Percentiles rank a stretch among this genome's conserved stretches.
Conservation (phyloP, 1,140 invertebrate species). For the Tachypleus tridentatus region DNA sequence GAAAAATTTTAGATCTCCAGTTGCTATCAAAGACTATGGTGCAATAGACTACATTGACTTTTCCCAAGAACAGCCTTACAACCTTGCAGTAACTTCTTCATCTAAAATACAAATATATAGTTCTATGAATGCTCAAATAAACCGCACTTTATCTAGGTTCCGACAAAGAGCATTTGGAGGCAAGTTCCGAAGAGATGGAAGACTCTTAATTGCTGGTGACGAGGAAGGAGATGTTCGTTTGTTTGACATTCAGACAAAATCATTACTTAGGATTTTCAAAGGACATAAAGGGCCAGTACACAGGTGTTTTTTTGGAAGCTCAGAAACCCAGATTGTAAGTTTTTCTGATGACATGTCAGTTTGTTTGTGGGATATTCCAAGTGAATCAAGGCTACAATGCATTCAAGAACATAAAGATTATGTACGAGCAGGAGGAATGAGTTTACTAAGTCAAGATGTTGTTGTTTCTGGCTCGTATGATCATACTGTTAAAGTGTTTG, state of each 20-base stretch:
- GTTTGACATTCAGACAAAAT: constrained; percentile 72
- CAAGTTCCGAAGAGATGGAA: constrained; percentile 71
- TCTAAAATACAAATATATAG: constrained; percentile 85
- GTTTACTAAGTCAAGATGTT: constrained; percentile 57
- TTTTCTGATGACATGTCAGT: constrained; percentile 91
- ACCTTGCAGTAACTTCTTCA: constrained; percentile 82
- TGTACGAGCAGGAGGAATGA: constrained; percentile 63
- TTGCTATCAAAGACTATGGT: constrained; percentile 82
- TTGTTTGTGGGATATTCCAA: constrained; percentile 68
- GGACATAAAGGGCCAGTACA: constrained; percentile 60
- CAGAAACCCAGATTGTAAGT: constrained; percentile 65
- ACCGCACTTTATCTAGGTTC: constrained; percentile 75
- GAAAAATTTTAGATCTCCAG: constrained; percentile 52
- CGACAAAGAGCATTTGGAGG: constrained; percentile 74
- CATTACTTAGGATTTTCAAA: constrained; percentile 55
- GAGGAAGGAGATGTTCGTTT: constrained; percentile 75
- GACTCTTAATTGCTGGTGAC: constrained; percentile 68
- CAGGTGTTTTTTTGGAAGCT: constrained; percentile 64
- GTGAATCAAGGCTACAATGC: constrained; percentile 7
- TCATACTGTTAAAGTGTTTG: constrained; percentile 77
- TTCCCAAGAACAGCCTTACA: constrained; percentile 68
- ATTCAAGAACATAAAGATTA: constrained; percentile 47
- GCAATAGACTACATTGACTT: constrained; percentile 83
- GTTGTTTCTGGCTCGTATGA: constrained; percentile 70
- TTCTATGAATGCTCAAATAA: constrained; percentile 66